These are phyloP conservation scores for Megaleporinus macrocephalus DNA, from an alignment of 2,113 vertebrate species.

Conservation along the genomic window DNA sequence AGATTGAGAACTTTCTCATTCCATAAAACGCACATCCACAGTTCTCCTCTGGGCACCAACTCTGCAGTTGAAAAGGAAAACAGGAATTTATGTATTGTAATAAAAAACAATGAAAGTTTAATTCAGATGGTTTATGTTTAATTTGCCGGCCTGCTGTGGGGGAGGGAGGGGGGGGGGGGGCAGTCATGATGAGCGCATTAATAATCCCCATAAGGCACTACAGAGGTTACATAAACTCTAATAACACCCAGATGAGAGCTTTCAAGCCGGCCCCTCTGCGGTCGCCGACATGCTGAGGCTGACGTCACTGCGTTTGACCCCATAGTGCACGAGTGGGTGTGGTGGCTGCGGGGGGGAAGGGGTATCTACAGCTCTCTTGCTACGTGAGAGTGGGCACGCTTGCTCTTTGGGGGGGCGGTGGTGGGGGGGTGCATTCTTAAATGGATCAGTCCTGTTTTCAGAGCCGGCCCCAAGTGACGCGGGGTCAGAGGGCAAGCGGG, in stretches of 20 bases:
- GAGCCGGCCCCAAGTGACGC: conserved; percentile 39
- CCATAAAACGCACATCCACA: no score
- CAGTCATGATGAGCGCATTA: conserved; percentile 12
- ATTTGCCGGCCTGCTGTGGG: no score
- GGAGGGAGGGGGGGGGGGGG: no score
- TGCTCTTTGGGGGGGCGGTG: background rate
- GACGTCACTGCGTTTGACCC: background rate
- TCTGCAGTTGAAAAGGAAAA: no score
- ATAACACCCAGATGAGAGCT: conserved; percentile 3
- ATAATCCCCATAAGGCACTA: background rate
- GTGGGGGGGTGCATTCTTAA: conserved; percentile 34
- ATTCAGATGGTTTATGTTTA: no score
- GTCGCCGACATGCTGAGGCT: background rate
- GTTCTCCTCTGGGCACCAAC: no score
- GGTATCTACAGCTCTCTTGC: background rate
- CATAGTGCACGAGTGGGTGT: background rate
- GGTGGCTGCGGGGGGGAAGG: conserved; percentile 25
- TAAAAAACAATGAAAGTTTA: no score
- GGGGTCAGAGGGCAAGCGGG: conserved; percentile 31
- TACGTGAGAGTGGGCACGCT: conserved; percentile 37
- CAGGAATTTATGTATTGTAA: no score
- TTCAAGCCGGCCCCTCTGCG: background rate
- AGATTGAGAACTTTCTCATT: no score
- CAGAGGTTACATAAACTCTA: conserved; percentile 23
- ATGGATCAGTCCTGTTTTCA: conserved; percentile 43